Evolutionary conservation across 1,140 invertebrate genomes (phyloP), one percentile per base, ranked within the genome.

Genomic region (Chionoecetes opilio): DNA sequence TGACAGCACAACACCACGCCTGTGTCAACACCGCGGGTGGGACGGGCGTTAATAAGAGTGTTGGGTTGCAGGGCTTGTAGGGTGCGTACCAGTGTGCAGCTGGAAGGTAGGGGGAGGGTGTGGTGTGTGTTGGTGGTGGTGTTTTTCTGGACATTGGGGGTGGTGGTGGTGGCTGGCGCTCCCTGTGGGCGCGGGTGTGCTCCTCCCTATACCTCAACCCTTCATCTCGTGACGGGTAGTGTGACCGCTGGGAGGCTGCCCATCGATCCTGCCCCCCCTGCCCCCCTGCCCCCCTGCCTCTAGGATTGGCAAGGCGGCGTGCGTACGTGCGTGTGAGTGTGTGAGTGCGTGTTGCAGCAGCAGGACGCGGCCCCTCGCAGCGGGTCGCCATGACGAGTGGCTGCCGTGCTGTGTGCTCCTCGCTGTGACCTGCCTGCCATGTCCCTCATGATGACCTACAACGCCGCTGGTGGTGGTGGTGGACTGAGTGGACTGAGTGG

Each of bases 381-480:
- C n/a, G 46, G 46, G 46, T 53, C 46, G 46, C 46, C 46, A 53
- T 53, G 46, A 53, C 46, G 21, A 53, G 46, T 9, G 46, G 46
- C 46, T 17, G 46, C 46, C 46, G 46, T 17, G 8, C 46, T 14
- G 46, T 53, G 46, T 17, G 11, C 46, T 29, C 29, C 35, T 35
- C 31, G 29, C 46, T 34, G 63, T 75, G 63, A 26, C 21, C n/a
- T 46, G 5, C 63, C 26, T 82, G 29, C 32, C 63, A 94, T 94
- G 93, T 94, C 93, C 32, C 86, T 94, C 6, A 88, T 94, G 93
- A 94, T 94, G 93, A 82, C 82, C 31, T 93, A 35, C 91, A 93
- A 85, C 91, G 82, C 82, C 82, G 93, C 41, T 2, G 85, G 84
- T 8, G 32, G 32, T 8, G 87, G 93, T n/a, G 93, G 85, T 34